Evolutionary conservation across 2,888 invertebrate species (phyloP).

Genomic region (Cylindroiulus punctatus): DNA sequence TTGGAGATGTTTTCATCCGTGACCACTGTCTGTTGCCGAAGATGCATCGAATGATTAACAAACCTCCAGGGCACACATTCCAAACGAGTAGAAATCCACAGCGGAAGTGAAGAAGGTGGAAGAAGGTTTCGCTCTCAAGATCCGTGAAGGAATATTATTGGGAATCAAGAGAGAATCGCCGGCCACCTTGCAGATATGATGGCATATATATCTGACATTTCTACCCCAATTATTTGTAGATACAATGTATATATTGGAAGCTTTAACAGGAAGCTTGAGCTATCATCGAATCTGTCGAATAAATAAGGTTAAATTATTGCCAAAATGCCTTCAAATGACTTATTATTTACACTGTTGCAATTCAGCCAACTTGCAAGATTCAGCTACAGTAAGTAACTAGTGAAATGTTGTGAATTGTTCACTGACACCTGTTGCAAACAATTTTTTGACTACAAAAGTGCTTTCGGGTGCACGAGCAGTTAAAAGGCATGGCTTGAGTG

Average conservation of each 20-base stretch:
- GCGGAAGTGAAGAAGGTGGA: constrained; percentile 77
- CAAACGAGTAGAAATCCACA: constrained; percentile 98
- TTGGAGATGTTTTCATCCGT: constrained; percentile 91
- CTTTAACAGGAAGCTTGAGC: too few relatives aligned
- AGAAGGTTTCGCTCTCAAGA: constrained; percentile 55
- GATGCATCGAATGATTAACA: constrained; percentile 65
- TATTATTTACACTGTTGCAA: too few relatives aligned
- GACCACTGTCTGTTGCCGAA: constrained; percentile 90
- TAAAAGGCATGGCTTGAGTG: neutral
- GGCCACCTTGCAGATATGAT: neutral
- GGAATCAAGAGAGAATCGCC: constrained; percentile 34
- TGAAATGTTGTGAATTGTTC: too few relatives aligned
- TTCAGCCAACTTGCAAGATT: too few relatives aligned
- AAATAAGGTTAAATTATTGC: too few relatives aligned
- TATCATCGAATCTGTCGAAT: too few relatives aligned
- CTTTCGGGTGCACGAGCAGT: neutral
- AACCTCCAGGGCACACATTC: constrained; percentile 95
- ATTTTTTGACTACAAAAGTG: neutral
- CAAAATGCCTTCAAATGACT: too few relatives aligned
- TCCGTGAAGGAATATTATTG: constrained; percentile 42
- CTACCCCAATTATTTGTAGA: too few relatives aligned
- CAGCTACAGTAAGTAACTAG: too few relatives aligned
- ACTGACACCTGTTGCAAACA: neutral
- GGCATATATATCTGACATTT: neutral
- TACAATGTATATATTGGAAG: too few relatives aligned